phyloP scores from a whole-genome alignment of 2,113 vertebrate genomes.

The Mobula birostris region DNA sequence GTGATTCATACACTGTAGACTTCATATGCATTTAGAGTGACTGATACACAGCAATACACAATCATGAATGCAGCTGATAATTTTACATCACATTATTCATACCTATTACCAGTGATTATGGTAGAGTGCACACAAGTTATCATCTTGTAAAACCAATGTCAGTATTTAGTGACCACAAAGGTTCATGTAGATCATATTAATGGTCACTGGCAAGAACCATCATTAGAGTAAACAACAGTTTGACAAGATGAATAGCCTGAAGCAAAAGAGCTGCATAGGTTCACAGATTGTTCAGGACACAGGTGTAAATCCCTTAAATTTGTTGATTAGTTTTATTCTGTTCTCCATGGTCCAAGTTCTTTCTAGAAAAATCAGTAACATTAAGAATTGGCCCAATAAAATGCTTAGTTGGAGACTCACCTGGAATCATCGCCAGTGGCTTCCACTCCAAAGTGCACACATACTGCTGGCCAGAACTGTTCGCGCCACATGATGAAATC shows the following conservation, averaged over 20 bases:
- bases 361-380: not conserved
- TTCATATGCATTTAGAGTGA: too few relatives aligned
- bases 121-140: not conserved
- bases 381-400: not conserved
- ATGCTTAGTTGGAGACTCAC: slow-evolving; percentile 47
- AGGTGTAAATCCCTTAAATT: not conserved
- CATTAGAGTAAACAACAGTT: not conserved
- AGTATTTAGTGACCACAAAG: not conserved
- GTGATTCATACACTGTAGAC: too few relatives aligned
- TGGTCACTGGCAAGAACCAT: not conserved
- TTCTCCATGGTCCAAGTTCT: not conserved
- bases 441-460: slow-evolving; percentile 92
- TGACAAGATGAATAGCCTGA: not conserved
- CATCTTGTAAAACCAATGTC: not conserved
- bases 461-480: slow-evolving; percentile 96
- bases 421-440: slow-evolving; percentile 93
- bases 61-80: not conserved
- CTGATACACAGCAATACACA: not conserved
- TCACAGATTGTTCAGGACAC: not conserved
- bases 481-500: slow-evolving; percentile 96
- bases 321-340: not conserved
- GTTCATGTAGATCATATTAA: too few relatives aligned
- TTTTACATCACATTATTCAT: not conserved
- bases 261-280: not conserved
- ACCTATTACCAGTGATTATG: too few relatives aligned